phyloP scores from a whole-genome alignment of 2,888 invertebrate species.

The Epiblema foenella region DNA sequence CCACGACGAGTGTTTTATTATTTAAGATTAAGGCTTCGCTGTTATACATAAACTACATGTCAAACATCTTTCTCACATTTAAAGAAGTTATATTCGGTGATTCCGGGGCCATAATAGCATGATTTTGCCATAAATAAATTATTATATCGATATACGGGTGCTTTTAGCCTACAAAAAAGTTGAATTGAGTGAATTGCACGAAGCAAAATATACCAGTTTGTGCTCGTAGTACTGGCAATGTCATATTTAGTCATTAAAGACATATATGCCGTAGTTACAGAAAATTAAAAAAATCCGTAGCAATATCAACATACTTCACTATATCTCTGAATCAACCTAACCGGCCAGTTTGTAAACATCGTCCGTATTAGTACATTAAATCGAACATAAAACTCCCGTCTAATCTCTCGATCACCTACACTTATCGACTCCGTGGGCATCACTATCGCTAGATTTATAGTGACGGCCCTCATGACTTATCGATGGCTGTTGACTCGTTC shows the following conservation, averaged over 20 bases:
- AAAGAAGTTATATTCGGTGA: background rate
- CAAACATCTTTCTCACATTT: background rate
- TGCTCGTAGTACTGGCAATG: too few relatives aligned
- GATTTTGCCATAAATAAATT: too few relatives aligned
- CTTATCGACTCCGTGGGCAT: conserved; percentile 76
- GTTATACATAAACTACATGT: too few relatives aligned
- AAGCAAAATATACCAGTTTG: too few relatives aligned
- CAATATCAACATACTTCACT: background rate
- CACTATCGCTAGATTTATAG: conserved; percentile 82
- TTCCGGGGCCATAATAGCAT: background rate
- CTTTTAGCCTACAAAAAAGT: too few relatives aligned
- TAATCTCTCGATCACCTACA: conserved; percentile 45
- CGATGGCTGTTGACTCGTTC: conserved; percentile 64
- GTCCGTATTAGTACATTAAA: conserved; percentile 22
- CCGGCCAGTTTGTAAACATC: background rate
- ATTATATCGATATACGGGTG: too few relatives aligned
- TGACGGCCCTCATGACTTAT: conserved; percentile 78
- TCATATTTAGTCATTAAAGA: too few relatives aligned
- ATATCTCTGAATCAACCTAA: background rate
- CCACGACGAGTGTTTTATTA: background rate
- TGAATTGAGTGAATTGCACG: too few relatives aligned
- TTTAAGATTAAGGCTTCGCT: background rate
- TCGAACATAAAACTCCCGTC: conserved; percentile 25
- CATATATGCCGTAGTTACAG: background rate
- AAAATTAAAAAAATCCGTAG: background rate